Evolutionary conservation across 2,113 vertebrate species (phyloP).

Genomic region (Lasiurus cinereus): DNA sequence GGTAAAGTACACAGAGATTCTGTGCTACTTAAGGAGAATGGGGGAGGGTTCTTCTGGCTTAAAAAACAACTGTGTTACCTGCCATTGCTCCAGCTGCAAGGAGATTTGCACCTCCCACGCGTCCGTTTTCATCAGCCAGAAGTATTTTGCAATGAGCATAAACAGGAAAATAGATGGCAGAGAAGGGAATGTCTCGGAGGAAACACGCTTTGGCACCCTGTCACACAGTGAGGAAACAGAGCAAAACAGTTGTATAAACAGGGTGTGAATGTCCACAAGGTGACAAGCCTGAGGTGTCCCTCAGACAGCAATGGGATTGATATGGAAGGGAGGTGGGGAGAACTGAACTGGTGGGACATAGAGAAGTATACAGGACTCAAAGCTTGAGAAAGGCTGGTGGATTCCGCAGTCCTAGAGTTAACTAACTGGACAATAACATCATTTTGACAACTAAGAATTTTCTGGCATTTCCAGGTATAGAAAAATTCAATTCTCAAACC

Average conservation of each 20-base stretch:
- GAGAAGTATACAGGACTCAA: neutral
- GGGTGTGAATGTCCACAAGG: constrained; percentile 56
- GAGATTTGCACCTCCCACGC: constrained; percentile 94
- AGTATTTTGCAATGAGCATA: constrained; percentile 95
- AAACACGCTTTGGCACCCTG: constrained; percentile 99
- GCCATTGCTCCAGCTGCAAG: constrained; percentile 97
- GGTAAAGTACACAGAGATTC: constrained; percentile 84
- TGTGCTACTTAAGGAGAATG: constrained; percentile 69
- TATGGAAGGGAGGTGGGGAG: neutral
- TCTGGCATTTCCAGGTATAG: neutral
- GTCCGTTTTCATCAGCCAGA: constrained; percentile 95
- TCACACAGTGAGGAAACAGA: constrained; percentile 80
- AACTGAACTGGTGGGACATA: neutral
- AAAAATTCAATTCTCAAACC: constrained; percentile 31
- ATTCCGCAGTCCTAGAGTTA: too few species aligned
- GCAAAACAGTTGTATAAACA: constrained; percentile 74
- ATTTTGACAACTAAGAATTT: constrained; percentile 8
- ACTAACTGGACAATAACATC: neutral
- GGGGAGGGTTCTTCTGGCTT: constrained; percentile 53
- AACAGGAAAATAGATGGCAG: constrained; percentile 98
- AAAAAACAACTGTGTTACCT: constrained; percentile 89
- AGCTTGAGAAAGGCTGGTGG: neutral
- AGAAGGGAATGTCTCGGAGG: constrained; percentile 99
- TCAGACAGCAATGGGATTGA: neutral
- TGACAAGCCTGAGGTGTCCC: constrained; percentile 36